A percentile compares a stretch with the other conserved stretches of the same genome.
These are phyloP conservation scores for Lonchura striata DNA, from an alignment of 2,113 vertebrate genomes.

Conservation along the genomic window DNA sequence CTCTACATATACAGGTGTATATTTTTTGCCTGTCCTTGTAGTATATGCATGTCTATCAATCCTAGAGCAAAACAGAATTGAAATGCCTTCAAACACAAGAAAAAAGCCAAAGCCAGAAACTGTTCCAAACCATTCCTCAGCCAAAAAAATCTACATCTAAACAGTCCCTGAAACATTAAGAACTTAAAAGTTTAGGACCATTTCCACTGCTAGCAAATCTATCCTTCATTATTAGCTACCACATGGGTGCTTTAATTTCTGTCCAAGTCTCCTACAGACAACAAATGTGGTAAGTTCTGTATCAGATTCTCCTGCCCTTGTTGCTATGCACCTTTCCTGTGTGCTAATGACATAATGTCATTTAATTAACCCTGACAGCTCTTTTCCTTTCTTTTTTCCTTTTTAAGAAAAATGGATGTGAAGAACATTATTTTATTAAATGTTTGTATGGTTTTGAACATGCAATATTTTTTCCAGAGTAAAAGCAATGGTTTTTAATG, in stretches of 20 bases:
- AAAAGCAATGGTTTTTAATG: neutral
- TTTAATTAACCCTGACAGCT: neutral
- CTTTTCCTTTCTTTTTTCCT: neutral
- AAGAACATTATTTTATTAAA: neutral
- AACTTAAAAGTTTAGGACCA: neutral
- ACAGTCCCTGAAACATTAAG: neutral
- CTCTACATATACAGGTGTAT: neutral
- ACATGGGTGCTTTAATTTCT: neutral
- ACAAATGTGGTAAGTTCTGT: neutral
- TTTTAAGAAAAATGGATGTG: neutral
- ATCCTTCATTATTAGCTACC: neutral
- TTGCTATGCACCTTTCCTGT: neutral
- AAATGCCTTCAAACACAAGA: neutral
- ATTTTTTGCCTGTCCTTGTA: neutral
- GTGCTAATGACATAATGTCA: neutral
- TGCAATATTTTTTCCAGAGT: neutral
- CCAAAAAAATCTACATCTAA: neutral
- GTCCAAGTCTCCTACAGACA: neutral
- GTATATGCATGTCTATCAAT: neutral
- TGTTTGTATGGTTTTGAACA: neutral
- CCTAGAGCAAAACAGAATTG: neutral
- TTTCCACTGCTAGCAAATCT: neutral
- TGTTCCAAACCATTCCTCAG: neutral
- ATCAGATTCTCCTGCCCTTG: neutral
- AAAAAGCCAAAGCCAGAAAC: neutral